These are phyloP conservation scores for Naso thynnoides DNA, from an alignment of 2,797 vertebrate genomes.

Conservation along the genomic window DNA sequence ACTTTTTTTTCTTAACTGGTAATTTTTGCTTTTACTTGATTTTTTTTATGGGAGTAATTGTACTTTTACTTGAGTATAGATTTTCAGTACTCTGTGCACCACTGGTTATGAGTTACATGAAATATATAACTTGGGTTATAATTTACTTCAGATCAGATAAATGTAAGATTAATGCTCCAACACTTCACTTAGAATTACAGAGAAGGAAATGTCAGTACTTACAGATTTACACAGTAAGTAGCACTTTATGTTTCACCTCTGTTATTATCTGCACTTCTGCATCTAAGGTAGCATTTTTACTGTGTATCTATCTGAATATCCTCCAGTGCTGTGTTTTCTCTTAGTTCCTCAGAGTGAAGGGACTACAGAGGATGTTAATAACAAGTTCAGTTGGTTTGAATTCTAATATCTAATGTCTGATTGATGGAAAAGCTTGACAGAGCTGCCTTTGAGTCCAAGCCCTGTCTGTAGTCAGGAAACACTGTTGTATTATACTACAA, in stretches of 20 bases:
- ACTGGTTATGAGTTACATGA: not conserved
- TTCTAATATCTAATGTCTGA: not conserved
- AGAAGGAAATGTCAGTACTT: not conserved
- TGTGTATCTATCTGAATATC: not conserved
- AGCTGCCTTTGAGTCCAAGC: not conserved
- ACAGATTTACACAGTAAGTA: not conserved
- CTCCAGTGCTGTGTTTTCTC: not conserved
- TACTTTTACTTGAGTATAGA: no score
- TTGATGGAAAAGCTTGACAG: not conserved
- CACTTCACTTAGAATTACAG: not conserved
- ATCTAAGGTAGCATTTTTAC: not conserved
- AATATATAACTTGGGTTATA: not conserved
- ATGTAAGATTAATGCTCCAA: not conserved
- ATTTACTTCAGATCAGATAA: not conserved
- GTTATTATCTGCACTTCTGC: not conserved
- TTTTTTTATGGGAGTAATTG: no score
- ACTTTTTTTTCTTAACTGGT: no score
- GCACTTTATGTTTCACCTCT: not conserved
- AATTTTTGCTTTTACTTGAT: no score
- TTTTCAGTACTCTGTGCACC: no score
- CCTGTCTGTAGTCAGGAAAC: constrained; percentile 5
- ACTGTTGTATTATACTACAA: not conserved
- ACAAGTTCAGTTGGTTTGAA: not conserved
- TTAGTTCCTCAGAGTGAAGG: not conserved
- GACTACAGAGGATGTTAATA: constrained; percentile 1